Base-by-base conservation (phyloP, 2,113 vertebrate genomes). In the Anhinga anhinga region DNA sequence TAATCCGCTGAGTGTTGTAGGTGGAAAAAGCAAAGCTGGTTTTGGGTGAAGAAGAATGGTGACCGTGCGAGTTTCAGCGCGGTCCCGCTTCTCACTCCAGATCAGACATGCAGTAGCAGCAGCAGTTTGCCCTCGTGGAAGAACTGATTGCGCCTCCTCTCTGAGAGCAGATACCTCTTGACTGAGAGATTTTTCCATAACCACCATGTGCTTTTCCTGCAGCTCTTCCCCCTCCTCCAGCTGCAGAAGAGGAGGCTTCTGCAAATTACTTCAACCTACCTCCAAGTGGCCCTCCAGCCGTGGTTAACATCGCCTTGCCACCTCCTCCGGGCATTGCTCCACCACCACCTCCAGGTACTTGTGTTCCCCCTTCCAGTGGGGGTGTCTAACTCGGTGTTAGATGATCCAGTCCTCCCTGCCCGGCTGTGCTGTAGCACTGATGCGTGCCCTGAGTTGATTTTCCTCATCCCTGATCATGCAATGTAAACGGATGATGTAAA, bases 261-360 rank as follows among this genome's bases (percentile, higher is more conserved):
- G 98, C 99, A 76, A 99, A 99, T 96, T 99, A 99, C 93, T 99
- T 99, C 95, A 99, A 99, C 96, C 98, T 99, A 69, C 99, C 99
- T 91, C 99, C 99, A 0, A 98, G 98, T 91, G 98, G 98, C 52
- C 98, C 99, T 88, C 98, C 99, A 36, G 98, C 99, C 0, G 98
- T 99, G 91, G 98, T 99, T 94, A 99, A 99, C 98, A 99, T 99
- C 13, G 97, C 98, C 77, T 94, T 99, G 90, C 99, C 99, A 0
- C 99, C 99, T 5, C 99, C 99, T 25, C 99, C 99, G 23, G 99
- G 99, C 47, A 98, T 99, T 2, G 98, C 98, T 88, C 99, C 99
- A 0, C 99, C 99, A 0, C 99, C 98, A 11, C 99, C 99, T 86
- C 99, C 99, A 98, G 99, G 99, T 99, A 98, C 95, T 23, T 59